Evolutionary conservation across 2,113 vertebrate species (phyloP), one percentile per base, ranked within the genome.

Genomic region (Ictidomys tridecemlineatus): DNA sequence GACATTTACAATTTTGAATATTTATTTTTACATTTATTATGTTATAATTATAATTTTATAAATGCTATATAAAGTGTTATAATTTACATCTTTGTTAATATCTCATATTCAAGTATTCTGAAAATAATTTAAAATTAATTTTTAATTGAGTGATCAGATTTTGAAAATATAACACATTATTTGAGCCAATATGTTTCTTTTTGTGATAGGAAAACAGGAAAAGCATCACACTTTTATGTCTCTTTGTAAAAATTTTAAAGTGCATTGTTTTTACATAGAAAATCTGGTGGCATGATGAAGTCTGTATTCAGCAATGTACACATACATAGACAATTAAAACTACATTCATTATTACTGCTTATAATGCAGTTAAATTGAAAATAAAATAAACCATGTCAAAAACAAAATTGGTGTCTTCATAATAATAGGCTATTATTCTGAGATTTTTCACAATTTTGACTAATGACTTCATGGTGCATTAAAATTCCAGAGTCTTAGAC

Each of bases 331-430:
- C 84, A 95, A 37, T 58, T 91, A 2, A 2, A 80, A 24, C 2
- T 65, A 91, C 96, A 30, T 84, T 88, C 0, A 42, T 97, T 96
- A 34, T 17, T 96, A 94, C 94, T 85, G 30, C 93, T 95, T 74
- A 97, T 42, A 37, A 88, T 32, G 10, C 74, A 82, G 3, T 61
- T 85, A 10, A 65, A 9, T 94, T 94, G 93, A 86, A 98, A 97
- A 96, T 93, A 87, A 97, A 98, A 97, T 84, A 53, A 78, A 96
- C 9, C 3, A 16, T 45, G 18, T 32, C 22, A 93, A 94, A 42
- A 72, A 9, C 32, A 51, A 11, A 79, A 85, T 72, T 85, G 20
- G 17, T 37, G 1, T 72, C 63, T 63, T 37, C 13, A 77, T 4
- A 17, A 69, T 28, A 69, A 2, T 61, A 61, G 5, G 24, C 20